phyloP scores from a whole-genome alignment of 1,140 invertebrate genomes.

The Polyergus mexicanus region DNA sequence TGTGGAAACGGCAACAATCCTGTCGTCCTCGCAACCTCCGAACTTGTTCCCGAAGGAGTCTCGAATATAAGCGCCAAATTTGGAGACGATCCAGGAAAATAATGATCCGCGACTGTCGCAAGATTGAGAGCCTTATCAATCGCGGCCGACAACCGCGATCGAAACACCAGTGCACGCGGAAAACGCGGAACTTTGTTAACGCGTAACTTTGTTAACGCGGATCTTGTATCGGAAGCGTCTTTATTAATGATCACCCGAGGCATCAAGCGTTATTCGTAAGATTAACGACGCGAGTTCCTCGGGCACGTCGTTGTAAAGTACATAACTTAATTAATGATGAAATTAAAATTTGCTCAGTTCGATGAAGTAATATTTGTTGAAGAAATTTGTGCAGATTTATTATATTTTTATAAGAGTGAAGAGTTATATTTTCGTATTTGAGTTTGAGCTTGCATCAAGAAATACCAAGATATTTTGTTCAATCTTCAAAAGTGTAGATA shows the following conservation, averaged over 20 bases:
- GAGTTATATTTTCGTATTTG: background rate
- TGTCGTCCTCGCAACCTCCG: conserved; percentile 11
- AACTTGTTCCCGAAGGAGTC: background rate
- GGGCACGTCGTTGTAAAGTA: conserved; percentile 40
- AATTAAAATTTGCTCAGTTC: conserved; percentile 49
- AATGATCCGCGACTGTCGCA: conserved; percentile 41
- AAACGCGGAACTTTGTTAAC: conserved; percentile 60
- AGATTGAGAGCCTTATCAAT: conserved; percentile 28
- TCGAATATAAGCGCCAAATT: conserved; percentile 38
- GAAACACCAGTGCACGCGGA: conserved; percentile 45
- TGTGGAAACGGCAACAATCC: conserved; percentile 16
- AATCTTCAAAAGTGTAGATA: background rate
- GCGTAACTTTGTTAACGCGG: conserved; percentile 56
- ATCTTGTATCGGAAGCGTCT: conserved; percentile 64
- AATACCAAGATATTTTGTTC: background rate
- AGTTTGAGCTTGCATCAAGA: background rate
- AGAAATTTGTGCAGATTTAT: conserved; percentile 17
- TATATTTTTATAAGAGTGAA: background rate
- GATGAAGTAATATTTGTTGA: conserved; percentile 43
- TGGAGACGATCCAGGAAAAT: conserved; percentile 52
- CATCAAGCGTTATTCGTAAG: conserved; percentile 60
- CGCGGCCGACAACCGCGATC: conserved; percentile 41
- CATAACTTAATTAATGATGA: conserved; percentile 60
- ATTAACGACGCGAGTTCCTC: conserved; percentile 59
- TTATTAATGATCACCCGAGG: conserved; percentile 58